These are phyloP conservation scores for Conger conger DNA, from an alignment of 2,113 vertebrate species.

Conservation along the genomic window DNA sequence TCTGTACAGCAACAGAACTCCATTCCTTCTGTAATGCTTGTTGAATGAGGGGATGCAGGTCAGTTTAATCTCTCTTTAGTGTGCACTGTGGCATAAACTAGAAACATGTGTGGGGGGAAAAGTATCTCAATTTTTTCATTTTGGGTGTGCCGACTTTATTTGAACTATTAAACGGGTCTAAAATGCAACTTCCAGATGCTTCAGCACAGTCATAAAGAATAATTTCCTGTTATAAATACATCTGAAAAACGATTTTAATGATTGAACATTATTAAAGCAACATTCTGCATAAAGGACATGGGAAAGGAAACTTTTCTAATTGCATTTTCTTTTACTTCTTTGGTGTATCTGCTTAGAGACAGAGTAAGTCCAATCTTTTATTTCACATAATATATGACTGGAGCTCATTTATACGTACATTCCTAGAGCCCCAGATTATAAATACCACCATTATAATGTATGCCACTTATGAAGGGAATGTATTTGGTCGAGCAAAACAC, in stretches of 20 bases:
- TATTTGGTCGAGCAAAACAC: neutral
- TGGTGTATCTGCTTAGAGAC: neutral
- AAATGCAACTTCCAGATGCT: constrained; percentile 32
- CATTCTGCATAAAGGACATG: neutral
- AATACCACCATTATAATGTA: too few species aligned
- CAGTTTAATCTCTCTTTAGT: constrained; percentile 14
- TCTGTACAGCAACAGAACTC: neutral
- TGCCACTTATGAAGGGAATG: neutral
- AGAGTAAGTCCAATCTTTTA: neutral
- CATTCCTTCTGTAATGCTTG: constrained; percentile 14
- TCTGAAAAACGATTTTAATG: constrained; percentile 26
- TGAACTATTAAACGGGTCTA: constrained; percentile 27
- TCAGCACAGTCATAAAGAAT: constrained; percentile 4
- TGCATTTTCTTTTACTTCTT: neutral
- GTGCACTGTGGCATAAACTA: constrained; percentile 11
- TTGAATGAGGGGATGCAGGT: constrained; percentile 19
- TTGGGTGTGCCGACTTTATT: constrained; percentile 35
- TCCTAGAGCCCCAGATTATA: too few species aligned
- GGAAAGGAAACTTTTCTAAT: neutral
- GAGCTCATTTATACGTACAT: neutral
- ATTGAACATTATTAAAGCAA: constrained; percentile 28
- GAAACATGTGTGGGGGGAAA: constrained; percentile 27
- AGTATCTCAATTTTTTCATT: constrained; percentile 27
- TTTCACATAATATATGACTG: neutral
- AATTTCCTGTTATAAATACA: constrained; percentile 18